A percentile compares a stretch with the other conserved stretches of the same genome.
phyloP scores from a whole-genome alignment of 1,140 invertebrate species.

The Ladona fulva region DNA sequence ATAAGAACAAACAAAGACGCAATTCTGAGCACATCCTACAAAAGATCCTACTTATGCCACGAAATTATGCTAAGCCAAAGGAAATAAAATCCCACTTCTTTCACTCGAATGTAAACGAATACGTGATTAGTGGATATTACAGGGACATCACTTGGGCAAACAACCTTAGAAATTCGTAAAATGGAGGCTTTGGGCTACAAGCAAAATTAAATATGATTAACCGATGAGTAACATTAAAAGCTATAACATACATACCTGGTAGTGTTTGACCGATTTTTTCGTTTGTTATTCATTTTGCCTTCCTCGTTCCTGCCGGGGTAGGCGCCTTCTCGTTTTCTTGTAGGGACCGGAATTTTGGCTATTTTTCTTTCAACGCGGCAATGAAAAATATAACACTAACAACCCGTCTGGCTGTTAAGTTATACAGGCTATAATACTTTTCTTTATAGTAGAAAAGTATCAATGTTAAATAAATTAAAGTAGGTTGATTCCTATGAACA shows the following conservation, averaged over 20 bases:
- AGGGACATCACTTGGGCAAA: too few species aligned
- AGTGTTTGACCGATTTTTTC: conserved; percentile 40
- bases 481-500: neutral
- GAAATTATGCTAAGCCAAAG: too few species aligned
- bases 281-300: conserved; percentile 41
- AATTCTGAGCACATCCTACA: too few species aligned
- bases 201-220: too few species aligned
- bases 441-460: neutral
- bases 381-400: neutral
- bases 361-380: conserved; percentile 31
- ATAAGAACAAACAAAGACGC: too few species aligned
- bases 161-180: too few species aligned
- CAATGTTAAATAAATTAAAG: neutral
- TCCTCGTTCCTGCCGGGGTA: conserved; percentile 41
- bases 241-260: conserved; percentile 32
- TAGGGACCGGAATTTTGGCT: conserved; percentile 50
- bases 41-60: too few species aligned
- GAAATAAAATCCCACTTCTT: too few species aligned
- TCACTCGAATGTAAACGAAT: too few species aligned
- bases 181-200: too few species aligned
- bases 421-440: neutral
- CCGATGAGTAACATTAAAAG: neutral
- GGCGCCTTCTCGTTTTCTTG: conserved; percentile 44
- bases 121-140: too few species aligned
- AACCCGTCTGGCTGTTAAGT: neutral